A percentile compares a stretch with the other conserved stretches of the same genome.
phyloP scores from a whole-genome alignment of 92 coral and sea anemone genomes.

The Porites divaricata region DNA sequence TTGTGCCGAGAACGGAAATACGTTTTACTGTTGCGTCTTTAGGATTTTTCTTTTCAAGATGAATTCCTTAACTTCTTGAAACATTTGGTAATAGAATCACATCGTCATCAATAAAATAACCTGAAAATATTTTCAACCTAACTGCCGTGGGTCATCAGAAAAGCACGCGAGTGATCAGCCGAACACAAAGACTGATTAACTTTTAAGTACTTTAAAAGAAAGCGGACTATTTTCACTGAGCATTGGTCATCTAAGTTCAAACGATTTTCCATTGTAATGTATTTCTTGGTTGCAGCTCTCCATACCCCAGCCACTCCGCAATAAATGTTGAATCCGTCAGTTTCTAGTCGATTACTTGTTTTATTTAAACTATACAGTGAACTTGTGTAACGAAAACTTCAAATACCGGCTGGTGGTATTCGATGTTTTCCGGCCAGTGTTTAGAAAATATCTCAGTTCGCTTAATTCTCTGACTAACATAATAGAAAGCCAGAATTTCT shows the following conservation, averaged over 20 bases:
- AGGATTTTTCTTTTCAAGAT: too few species aligned
- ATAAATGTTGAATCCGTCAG: neutral
- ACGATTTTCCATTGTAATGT: neutral
- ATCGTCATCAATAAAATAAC: too few species aligned
- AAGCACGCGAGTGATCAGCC: slow-evolving; percentile 8
- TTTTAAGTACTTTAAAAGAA: neutral
- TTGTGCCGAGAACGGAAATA: too few species aligned
- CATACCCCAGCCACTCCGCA: too few species aligned
- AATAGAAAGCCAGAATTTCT: too few species aligned
- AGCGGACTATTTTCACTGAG: neutral
- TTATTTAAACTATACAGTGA: neutral
- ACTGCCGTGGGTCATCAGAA: neutral
- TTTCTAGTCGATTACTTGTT: neutral
- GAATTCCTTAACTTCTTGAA: too few species aligned
- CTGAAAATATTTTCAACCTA: neutral
- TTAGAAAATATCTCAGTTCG: slow-evolving; percentile 9
- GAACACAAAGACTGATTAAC: neutral
- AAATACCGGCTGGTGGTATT: neutral
- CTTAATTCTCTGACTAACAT: neutral
- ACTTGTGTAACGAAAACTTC: slow-evolving; percentile 32
- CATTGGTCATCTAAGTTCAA: neutral
- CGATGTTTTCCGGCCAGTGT: neutral
- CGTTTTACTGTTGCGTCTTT: too few species aligned
- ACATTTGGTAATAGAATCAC: too few species aligned
- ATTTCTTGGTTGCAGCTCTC: neutral